Evolutionary conservation across 30 jellyfish, hydroid and myxozoan species (phyloP).

Genomic region (Turritopsis dohrnii): DNA sequence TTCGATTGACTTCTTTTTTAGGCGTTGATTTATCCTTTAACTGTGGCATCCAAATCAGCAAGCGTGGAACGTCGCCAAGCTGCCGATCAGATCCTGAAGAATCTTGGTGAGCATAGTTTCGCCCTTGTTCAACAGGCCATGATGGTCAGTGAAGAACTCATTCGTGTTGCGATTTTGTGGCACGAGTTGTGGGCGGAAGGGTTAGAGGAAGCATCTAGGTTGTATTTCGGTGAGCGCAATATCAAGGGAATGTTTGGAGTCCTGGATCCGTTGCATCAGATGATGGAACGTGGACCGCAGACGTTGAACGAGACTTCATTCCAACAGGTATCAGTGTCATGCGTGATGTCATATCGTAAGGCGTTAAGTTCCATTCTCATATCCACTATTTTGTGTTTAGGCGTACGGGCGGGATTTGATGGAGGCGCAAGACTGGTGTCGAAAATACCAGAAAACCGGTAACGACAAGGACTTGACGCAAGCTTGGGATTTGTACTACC

Average conservation of each 20-base stretch:
- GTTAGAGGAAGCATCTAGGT: slow-evolving; percentile 89
- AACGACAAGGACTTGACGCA: slow-evolving; percentile 80
- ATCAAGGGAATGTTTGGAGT: slow-evolving; percentile 85
- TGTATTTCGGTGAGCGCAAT: slow-evolving; percentile 83
- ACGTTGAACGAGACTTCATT: slow-evolving; percentile 84
- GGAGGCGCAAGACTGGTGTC: slow-evolving; percentile 98
- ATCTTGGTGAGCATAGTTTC: slow-evolving; percentile 89
- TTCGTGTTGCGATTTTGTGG: slow-evolving; percentile 96
- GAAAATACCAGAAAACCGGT: slow-evolving; percentile 73
- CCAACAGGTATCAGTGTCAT: slow-evolving; percentile 58
- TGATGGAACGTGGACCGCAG: slow-evolving; percentile 93
- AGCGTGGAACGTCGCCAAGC: slow-evolving; percentile 83
- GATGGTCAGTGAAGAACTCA: slow-evolving; percentile 97
- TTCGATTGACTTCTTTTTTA: slow-evolving; percentile 20
- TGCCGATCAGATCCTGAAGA: slow-evolving; percentile 73
- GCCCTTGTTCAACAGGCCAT: slow-evolving; percentile 93
- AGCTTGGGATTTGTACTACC: slow-evolving; percentile 94
- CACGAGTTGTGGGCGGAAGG: slow-evolving; percentile 95
- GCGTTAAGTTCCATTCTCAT: neutral
- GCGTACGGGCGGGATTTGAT: slow-evolving; percentile 94
- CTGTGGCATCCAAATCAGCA: slow-evolving; percentile 92
- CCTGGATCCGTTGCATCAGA: slow-evolving; percentile 88
- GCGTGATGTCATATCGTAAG: neutral
- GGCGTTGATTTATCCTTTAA: slow-evolving; percentile 97
- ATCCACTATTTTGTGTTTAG: slow-evolving; percentile 19